These are phyloP conservation scores for Mus pahari DNA, from an alignment of 2,113 vertebrate genomes.

Conservation along the genomic window DNA sequence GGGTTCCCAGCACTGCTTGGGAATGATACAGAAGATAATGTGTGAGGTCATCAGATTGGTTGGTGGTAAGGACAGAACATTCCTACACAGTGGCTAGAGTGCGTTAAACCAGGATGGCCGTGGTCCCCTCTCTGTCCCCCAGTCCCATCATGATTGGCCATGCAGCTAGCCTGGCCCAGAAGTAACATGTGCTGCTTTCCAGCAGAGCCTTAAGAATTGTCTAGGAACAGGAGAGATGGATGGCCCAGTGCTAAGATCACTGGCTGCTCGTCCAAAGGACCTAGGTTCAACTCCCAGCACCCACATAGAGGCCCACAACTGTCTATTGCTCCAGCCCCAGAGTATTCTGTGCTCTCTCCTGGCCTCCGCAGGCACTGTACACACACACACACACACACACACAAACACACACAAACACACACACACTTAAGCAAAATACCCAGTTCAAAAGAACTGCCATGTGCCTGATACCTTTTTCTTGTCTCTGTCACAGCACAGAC, in stretches of 20 bases:
- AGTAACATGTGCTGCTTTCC: not conserved
- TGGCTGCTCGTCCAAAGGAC: not conserved
- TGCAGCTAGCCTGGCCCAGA: not conserved
- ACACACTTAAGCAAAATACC: not conserved
- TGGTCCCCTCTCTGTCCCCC: not conserved
- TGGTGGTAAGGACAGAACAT: not conserved
- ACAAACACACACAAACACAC: not conserved
- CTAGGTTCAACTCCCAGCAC: not conserved
- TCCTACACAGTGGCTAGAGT: not conserved
- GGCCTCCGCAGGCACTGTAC: not conserved
- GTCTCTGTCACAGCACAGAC: not conserved
- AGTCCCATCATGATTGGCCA: no score
- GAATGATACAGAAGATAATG: rapidly evolving
- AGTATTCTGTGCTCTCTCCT: not conserved
- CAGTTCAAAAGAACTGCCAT: not conserved
- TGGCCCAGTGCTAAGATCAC: not conserved
- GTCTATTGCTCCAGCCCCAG: not conserved
- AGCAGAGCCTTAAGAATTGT: not conserved
- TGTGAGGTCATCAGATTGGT: rapidly evolving
- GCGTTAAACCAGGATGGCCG: not conserved
- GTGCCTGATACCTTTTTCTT: not conserved
- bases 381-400: not conserved
- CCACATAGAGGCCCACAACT: not conserved
- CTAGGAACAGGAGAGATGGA: not conserved
- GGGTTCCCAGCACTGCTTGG: not conserved